Percentiles rank a stretch among this genome's conserved stretches.
Evolutionary conservation across 2,888 invertebrate genomes (phyloP).

Genomic region (Eilema caniola): DNA sequence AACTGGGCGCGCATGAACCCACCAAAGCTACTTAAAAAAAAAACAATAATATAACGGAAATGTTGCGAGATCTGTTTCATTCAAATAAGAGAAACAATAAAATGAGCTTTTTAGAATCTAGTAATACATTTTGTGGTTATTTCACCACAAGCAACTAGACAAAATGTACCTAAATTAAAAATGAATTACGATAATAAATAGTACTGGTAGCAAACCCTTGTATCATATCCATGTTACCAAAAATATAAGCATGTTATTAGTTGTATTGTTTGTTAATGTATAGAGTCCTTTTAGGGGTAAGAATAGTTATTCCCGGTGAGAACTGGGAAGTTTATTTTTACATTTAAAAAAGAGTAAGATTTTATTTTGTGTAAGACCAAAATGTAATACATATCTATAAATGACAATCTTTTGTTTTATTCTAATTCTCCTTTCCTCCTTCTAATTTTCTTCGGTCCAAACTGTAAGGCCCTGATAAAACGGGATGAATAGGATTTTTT

Average conservation of each 20-base stretch:
- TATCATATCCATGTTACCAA: slow-evolving; percentile 82
- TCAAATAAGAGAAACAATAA: slow-evolving; percentile 41
- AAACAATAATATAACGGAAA: slow-evolving; percentile 16
- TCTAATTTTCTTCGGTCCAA: no score
- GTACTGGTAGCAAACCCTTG: slow-evolving; percentile 64
- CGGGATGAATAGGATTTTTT: no score
- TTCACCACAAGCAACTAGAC: slow-evolving; percentile 37
- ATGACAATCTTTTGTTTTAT: slow-evolving; percentile 39
- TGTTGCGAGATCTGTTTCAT: slow-evolving; percentile 43
- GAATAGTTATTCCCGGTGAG: slow-evolving; percentile 81
- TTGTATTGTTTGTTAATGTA: slow-evolving; percentile 78
- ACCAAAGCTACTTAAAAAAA: slow-evolving; percentile 15
- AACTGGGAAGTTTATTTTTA: slow-evolving; percentile 84
- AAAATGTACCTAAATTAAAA: slow-evolving; percentile 50
- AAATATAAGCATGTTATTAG: slow-evolving; percentile 78
- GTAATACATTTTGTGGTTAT: slow-evolving; percentile 47
- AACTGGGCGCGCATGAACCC: slow-evolving; percentile 9
- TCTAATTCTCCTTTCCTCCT: neutral
- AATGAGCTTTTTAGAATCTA: slow-evolving; percentile 63
- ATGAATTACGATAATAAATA: slow-evolving; percentile 47
- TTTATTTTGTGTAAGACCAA: slow-evolving; percentile 85
- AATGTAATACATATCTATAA: slow-evolving; percentile 84
- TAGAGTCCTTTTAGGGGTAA: slow-evolving; percentile 77
- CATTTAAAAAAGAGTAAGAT: slow-evolving; percentile 79
- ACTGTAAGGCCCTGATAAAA: no score